Percentiles rank a stretch among this genome's conserved stretches.
Conservation (phyloP, 2,113 vertebrate species). For the Crocuta crocuta region DNA sequence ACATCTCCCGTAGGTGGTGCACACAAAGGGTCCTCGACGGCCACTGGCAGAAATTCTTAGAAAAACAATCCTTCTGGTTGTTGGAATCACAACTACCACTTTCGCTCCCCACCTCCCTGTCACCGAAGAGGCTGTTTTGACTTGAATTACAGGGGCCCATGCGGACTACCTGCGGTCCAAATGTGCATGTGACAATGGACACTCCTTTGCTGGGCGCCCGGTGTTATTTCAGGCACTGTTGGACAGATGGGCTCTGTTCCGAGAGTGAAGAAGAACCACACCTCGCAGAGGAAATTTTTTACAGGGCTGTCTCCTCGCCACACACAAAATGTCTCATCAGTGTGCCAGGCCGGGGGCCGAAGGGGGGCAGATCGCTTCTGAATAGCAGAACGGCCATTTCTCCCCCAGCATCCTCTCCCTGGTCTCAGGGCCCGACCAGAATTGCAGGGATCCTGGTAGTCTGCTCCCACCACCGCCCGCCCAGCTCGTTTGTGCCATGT, state of each 20-base stretch:
- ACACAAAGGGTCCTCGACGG: conserved; percentile 49
- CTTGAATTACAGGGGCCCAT: conserved; percentile 58
- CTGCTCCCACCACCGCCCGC: background rate
- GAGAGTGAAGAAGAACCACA: conserved; percentile 12
- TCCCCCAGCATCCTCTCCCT: background rate
- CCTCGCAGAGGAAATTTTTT: background rate
- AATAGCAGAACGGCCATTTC: background rate
- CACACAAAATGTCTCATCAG: background rate
- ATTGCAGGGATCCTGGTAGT: background rate
- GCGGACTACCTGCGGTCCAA: conserved; percentile 16
- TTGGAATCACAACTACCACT: conserved; percentile 44
- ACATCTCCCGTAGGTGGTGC: background rate
- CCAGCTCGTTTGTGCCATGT: background rate
- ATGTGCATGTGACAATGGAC: conserved; percentile 61
- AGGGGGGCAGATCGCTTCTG: background rate
- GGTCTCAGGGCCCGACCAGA: background rate
- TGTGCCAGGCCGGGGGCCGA: background rate
- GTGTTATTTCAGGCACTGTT: conserved; percentile 65
- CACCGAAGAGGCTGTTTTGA: conserved; percentile 56
- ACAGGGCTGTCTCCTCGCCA: background rate
- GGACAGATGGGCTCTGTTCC: conserved; percentile 60
- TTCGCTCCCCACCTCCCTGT: conserved; percentile 35
- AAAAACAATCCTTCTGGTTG: conserved; percentile 62
- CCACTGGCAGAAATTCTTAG: conserved; percentile 62
- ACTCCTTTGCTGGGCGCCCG: background rate